Conservation (phyloP, 2,888 invertebrate genomes). For the Nemotelus nigrinus region DNA sequence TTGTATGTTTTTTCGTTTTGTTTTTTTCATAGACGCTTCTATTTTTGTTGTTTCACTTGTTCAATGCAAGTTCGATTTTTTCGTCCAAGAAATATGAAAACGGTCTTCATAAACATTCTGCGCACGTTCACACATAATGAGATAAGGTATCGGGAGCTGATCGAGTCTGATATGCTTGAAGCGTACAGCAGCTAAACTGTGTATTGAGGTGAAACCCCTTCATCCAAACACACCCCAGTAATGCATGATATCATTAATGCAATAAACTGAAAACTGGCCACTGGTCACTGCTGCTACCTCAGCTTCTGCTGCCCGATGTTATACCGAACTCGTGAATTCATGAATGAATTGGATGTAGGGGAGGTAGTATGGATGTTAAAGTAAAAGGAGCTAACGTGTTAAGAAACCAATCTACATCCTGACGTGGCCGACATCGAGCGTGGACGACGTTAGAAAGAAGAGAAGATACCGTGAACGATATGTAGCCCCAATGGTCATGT, state of each 20-base stretch:
- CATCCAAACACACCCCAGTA: not conserved
- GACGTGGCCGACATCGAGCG: not conserved
- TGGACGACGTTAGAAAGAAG: slow-evolving; percentile 2
- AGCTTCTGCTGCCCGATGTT: not conserved
- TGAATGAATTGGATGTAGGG: slow-evolving; percentile 32
- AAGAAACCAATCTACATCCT: slow-evolving; percentile 42
- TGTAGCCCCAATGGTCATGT: slow-evolving; percentile 36
- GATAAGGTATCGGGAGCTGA: slow-evolving; percentile 52
- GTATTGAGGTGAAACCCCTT: not conserved
- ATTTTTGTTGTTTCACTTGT: not conserved
- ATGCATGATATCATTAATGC: not conserved
- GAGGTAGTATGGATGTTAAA: not conserved
- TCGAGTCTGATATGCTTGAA: slow-evolving; percentile 50
- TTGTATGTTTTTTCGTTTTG: not conserved
- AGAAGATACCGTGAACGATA: slow-evolving; percentile 23
- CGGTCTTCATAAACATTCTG: slow-evolving; percentile 47
- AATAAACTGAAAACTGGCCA: not conserved
- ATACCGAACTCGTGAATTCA: not conserved
- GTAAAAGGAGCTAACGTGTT: slow-evolving; percentile 40
- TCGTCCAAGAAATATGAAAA: slow-evolving; percentile 40
- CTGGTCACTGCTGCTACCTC: not conserved
- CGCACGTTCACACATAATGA: slow-evolving; percentile 52
- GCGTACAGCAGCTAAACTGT: slow-evolving; percentile 29
- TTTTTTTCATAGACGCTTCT: not conserved
- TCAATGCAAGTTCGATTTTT: slow-evolving; percentile 28